Evolutionary conservation across 1,140 invertebrate species (phyloP).

Genomic region (Tetramorium simillimum): DNA sequence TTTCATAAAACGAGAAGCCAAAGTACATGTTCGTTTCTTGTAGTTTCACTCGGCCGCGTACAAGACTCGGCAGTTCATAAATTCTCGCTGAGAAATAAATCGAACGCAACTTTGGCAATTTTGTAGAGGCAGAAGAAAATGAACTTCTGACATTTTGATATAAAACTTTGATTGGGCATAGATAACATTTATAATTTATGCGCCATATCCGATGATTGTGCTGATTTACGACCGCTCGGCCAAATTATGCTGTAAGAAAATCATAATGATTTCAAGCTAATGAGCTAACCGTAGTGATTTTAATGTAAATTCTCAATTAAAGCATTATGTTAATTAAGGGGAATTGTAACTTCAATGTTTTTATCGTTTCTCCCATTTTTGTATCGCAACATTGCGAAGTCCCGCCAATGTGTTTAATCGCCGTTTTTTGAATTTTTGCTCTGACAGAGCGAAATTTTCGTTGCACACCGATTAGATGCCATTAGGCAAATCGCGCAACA

Average conservation of each 20-base stretch:
- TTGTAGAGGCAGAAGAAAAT: constrained; percentile 8
- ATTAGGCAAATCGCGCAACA: constrained; percentile 3
- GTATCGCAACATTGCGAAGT: not conserved
- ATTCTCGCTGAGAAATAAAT: not conserved
- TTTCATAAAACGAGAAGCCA: not conserved
- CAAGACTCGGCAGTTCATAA: not conserved
- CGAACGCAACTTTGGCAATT: constrained; percentile 1
- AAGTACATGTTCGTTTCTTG: not conserved
- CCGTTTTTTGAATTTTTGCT: not conserved
- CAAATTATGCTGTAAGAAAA: not conserved
- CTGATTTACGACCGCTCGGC: not conserved
- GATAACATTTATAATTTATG: constrained; percentile 24
- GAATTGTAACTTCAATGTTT: not conserved
- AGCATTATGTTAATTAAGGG: too few relatives aligned
- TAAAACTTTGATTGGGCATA: constrained; percentile 37
- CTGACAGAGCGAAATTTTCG: not conserved
- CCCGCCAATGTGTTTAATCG: not conserved
- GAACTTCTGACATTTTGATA: constrained; percentile 43
- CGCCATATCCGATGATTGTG: not conserved
- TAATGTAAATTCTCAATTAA: not conserved
- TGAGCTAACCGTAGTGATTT: not conserved
- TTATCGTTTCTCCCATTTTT: not conserved
- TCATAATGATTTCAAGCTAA: not conserved
- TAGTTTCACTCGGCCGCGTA: not conserved
- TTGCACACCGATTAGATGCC: not conserved